phyloP scores from a whole-genome alignment of 2,113 vertebrate species.

The Rafetus swinhoei region DNA sequence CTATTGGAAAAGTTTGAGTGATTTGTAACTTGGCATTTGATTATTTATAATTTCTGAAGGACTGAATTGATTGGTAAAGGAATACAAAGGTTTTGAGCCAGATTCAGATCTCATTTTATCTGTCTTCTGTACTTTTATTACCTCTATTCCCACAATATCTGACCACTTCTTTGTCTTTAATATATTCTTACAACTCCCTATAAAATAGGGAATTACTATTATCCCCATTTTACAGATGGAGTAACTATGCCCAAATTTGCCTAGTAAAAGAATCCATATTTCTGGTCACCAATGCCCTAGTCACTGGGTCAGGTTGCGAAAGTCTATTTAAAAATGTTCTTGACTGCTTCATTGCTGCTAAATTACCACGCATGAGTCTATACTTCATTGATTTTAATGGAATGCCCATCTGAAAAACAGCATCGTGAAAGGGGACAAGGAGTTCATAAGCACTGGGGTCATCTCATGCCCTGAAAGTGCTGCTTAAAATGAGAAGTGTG shows the following conservation, averaged over 20 bases:
- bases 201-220: background rate
- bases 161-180: rapidly evolving
- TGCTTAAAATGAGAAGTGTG: rapidly evolving
- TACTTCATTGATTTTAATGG: background rate
- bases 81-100: background rate
- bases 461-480: rapidly evolving
- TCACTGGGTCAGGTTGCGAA: rapidly evolving
- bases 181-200: background rate
- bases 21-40: background rate
- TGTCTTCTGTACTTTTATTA: background rate
- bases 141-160: background rate
- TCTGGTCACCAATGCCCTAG: background rate
- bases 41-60: background rate
- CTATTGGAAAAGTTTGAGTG: background rate
- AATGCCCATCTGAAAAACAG: background rate
- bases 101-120: background rate
- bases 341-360: background rate
- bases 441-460: background rate
- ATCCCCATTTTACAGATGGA: background rate
- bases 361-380: rapidly evolving
- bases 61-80: background rate
- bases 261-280: background rate
- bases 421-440: background rate
- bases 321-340: background rate
- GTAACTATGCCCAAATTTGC: background rate